Evolutionary conservation across 2,888 invertebrate species (phyloP), one percentile per base, ranked within the genome.

Genomic region (Clitarchus hookeri): DNA sequence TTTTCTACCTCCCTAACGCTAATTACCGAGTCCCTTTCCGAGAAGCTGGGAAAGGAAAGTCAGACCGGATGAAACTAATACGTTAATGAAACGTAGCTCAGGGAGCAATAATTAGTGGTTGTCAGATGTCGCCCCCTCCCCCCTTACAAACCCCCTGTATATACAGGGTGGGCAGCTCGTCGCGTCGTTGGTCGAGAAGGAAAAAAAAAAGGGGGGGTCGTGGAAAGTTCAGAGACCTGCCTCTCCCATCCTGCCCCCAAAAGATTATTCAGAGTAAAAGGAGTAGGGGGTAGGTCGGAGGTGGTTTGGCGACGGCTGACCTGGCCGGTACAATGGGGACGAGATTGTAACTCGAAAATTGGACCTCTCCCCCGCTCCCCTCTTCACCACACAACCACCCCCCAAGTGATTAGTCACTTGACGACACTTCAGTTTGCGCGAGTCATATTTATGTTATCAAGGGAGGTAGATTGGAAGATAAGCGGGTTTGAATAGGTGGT

Each of bases 291-390:
- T 48, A 16, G 65, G 23, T 6, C 3, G 65, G 65, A n/a, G 65
- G 65, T 19, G 65, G 16, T 19, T 65, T n/a, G 65, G 65, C 65
- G 65, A 53, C 83, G 87, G 85, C 80, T 87, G 87, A 87, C 87
- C 87, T 85, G 85, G 83, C 86, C 85, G 80, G 83, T 44, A 87
- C 87, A 87, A 87, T 87, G 84, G 85, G 84, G 77, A 53, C 79
- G 82, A 86, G 87, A 87, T 87, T 85, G 84, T 87, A 87, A 87
- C 87, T 85, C 87, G 87, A 87, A 87, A 86, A 87, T 87, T 87
- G 87, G 36, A 19, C 82, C 82, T 82, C 82, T 44, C 19, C 82
- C 82, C 82, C 13, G 6, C 80, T 25, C 26, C 44, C 16, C 23
- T 27, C 19, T 9, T 3, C 19, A 16, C 82, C 82, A 12, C 27